Evolutionary conservation across 2,797 vertebrate genomes (phyloP), one percentile per base, ranked within the genome.

Genomic region (Eutrigla gurnardus): DNA sequence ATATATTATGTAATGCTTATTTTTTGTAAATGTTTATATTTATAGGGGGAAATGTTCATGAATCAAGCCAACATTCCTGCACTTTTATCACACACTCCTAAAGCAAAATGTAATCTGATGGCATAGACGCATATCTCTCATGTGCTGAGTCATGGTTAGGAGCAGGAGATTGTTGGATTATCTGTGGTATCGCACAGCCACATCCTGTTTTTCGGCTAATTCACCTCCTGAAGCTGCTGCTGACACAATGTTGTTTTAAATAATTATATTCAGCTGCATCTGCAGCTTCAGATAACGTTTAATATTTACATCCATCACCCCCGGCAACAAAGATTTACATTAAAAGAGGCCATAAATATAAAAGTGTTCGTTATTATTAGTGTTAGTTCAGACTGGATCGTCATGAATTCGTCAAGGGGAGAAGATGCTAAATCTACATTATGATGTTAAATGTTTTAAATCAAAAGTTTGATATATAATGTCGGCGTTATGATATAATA

Each of bases 131-230:
- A 15, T 5, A 10, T 45, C 1, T 43, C 10, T 12, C 25, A 25
- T 25, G 25, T 25, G 17, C 33, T 5, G 47, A 61, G 37, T 75
- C 66, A 59, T 53, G 70, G 53, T 79, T 4, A 18, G 15, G 43
- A 67, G n/a, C 35, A 0, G 5, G 11, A 42, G 60, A 35, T 14
- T 45, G 35, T 7, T 52, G 59, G 42, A 63, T 15, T 14, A 12
- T 47, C 40, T 52, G 57, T 3, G 1, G 9, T 1, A 2, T 12
- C 3, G 1, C 14, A n/a, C 45, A 35, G 49, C 6, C n/a, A 36
- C 10, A 32, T 49, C 55, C 57, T 37, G 14, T 18, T 11, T 49
- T 73, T 67, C 11, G 11, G 5, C 33, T 5, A 5, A 75, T 55
- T 68, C 50, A 14, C 32, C 39, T 33, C 37, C 36, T 37, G 2